These are phyloP conservation scores for Salvelinus namaycush DNA, from an alignment of 2,113 vertebrate species.

Conservation along the genomic window DNA sequence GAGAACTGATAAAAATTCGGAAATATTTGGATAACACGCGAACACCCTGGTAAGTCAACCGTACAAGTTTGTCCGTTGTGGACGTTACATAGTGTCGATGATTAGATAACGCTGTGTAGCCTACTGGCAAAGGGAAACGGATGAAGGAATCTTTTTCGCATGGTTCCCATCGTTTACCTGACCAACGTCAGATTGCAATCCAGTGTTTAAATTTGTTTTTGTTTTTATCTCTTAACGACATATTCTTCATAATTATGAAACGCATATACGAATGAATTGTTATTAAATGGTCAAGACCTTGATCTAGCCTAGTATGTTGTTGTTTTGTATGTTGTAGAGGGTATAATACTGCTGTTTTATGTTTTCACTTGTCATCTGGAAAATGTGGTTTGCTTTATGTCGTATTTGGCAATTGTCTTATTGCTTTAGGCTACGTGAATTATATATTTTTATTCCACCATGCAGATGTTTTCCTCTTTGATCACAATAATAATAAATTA, in stretches of 20 bases:
- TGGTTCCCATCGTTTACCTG: constrained; percentile 17
- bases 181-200: not conserved
- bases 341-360: not conserved
- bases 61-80: constrained; percentile 13
- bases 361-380: not conserved
- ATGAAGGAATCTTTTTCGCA: constrained; percentile 40
- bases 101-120: constrained; percentile 47
- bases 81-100: constrained; percentile 35
- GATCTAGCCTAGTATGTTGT: not conserved
- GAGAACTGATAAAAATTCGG: constrained; percentile 43
- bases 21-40: constrained; percentile 32
- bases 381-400: not conserved
- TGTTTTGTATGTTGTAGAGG: not conserved
- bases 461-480: not conserved
- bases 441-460: not conserved
- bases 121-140: constrained; percentile 39
- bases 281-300: not conserved
- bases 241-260: not conserved
- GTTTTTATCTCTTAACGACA: not conserved
- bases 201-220: not conserved
- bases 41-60: constrained; percentile 60
- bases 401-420: not conserved
- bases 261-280: not conserved
- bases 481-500: not conserved
- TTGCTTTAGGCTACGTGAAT: not conserved